Evolutionary conservation across 2,888 invertebrate species (phyloP).

Genomic region (Conops quadrifasciatus): DNA sequence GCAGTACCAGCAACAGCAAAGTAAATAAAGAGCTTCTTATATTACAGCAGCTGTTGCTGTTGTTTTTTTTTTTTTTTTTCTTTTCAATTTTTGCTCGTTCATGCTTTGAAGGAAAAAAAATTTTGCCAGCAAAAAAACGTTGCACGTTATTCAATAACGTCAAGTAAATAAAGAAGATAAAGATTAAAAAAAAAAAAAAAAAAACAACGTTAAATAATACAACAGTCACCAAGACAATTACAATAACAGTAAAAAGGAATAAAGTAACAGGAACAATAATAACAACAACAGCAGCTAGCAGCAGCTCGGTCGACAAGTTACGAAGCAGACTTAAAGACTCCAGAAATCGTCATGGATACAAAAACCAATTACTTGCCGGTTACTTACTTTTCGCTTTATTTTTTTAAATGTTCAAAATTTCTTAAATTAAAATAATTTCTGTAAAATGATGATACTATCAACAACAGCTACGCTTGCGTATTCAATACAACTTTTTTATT

Average conservation of each 20-base stretch:
- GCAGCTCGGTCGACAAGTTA: not conserved
- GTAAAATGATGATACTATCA: conserved; percentile 6
- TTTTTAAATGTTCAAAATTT: conserved; percentile 16
- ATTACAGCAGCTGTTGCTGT: not conserved
- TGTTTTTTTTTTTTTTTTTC: not conserved
- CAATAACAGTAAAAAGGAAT: not conserved
- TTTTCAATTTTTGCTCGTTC: not conserved
- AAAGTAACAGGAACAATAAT: too few species aligned
- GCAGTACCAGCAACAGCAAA: conserved; percentile 2
- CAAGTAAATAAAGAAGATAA: not conserved
- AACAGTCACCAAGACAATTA: too few species aligned
- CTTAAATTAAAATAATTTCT: too few species aligned
- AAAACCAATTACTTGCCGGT: conserved; percentile 1
- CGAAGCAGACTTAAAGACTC: conserved; percentile 26
- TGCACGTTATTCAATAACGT: not conserved
- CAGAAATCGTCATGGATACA: conserved; percentile 4
- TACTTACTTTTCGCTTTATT: conserved; percentile 8
- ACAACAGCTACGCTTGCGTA: conserved; percentile 5
- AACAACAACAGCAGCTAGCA: conserved; percentile 3
- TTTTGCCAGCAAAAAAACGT: conserved; percentile 14
- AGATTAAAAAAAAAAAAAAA: not conserved
- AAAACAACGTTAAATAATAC: too few species aligned
- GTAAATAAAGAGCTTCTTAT: conserved; percentile 12
- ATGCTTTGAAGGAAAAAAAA: conserved; percentile 1
- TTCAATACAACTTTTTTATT: not conserved